These are phyloP conservation scores for Diglossa cyanea DNA, from an alignment of 2,797 vertebrate genomes.

Conservation along the genomic window DNA sequence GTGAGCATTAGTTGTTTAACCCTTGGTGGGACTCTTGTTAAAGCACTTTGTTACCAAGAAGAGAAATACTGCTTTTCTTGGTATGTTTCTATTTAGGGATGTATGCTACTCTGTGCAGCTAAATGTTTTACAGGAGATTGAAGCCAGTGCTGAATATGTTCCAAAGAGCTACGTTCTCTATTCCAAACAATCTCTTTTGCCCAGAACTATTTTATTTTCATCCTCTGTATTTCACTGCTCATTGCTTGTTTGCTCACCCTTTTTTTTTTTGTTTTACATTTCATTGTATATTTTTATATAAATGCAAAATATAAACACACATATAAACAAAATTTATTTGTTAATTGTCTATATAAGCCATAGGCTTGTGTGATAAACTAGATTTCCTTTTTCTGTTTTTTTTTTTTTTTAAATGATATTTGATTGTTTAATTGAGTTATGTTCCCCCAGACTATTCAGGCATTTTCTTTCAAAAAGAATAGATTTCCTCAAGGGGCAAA, in stretches of 20 bases:
- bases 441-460: background rate
- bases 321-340: background rate
- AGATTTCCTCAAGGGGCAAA: background rate
- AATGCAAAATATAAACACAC: background rate
- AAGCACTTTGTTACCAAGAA: background rate
- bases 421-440: background rate
- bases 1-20: background rate
- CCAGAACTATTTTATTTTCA: background rate
- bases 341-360: background rate
- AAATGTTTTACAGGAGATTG: background rate
- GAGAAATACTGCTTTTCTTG: background rate
- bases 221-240: background rate
- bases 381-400: fast-evolving
- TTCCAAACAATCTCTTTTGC: background rate
- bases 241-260: background rate
- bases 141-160: background rate
- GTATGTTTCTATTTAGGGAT: background rate
- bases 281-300: background rate
- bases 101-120: background rate
- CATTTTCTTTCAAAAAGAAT: background rate
- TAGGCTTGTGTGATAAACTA: background rate
- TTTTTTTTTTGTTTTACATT: fast-evolving
- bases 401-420: background rate
- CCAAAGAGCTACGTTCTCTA: background rate
- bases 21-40: background rate